Base-by-base conservation (phyloP, 2,113 vertebrate species). In the Pimephales promelas region DNA sequence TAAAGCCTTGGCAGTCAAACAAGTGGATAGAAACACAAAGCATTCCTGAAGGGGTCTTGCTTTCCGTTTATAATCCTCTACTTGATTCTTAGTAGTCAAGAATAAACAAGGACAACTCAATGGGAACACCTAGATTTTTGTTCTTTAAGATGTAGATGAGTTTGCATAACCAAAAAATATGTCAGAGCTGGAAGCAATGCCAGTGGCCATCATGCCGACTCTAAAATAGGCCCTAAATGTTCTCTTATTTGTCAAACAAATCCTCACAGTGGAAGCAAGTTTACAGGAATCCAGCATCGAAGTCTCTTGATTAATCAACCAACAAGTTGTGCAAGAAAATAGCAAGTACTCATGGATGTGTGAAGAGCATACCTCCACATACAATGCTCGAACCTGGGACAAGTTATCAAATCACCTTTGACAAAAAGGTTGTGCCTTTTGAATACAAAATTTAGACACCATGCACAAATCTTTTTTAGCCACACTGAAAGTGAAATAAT, bases 11-110 rank as follows among this genome's bases (percentile, higher is more conserved):
- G 49, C 74, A 77, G 22, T 77, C 22, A 57, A 77, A 49, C 77
- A 64, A 64, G 36, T 64, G 24, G 24, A 79, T 47, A 64, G 77
- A 79, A 28, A 79, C 9, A 7, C 16, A 79, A 61, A 64, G 77
- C 77, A 79, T 79, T 79, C 77, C 59, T 43, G 34, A 78, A 79
- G 40, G 57, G 47, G 77, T 64, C 77, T 61, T 22, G 43, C 45
- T 52, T 68, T 80, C 10, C 18, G 2, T 52, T 68, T 26, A 66
- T 66, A 68, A 80, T 80, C 61, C 61, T 18, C 45, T 36, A 52
- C 61, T 52, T 31, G 61, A 49, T 66, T 80, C 26, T 31, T 14
- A 80, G 43, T 2, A 80, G 18, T 80, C 45, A 52, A 64, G 40
- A 64, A 31, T 52, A 80, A 80, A 28, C 43, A 22, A 45, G 40